Evolutionary conservation across 2,113 vertebrate species (phyloP).

Genomic region (Phalacrocorax carbo): DNA sequence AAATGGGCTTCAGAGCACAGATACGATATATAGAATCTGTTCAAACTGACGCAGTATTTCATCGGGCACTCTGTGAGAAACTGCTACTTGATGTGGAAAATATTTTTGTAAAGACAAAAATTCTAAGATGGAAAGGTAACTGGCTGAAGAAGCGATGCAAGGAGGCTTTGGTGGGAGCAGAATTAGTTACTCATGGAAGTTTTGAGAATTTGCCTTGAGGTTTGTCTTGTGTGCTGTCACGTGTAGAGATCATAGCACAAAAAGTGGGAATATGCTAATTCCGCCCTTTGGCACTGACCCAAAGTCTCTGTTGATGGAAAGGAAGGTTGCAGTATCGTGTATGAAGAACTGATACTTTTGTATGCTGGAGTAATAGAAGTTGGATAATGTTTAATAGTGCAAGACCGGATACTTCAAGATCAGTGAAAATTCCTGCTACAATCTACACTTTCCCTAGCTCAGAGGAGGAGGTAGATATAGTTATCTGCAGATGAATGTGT

Average conservation of each 20-base stretch:
- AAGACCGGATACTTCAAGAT: background rate
- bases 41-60: background rate
- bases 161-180: background rate
- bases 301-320: background rate
- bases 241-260: background rate
- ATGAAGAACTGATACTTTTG: background rate
- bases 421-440: background rate
- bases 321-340: background rate
- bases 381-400: background rate
- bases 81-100: background rate
- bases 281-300: background rate
- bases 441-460: background rate
- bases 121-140: background rate
- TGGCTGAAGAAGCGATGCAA: background rate
- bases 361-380: background rate
- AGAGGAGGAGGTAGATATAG: background rate
- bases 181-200: background rate
- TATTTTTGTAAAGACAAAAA: background rate
- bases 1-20: background rate
- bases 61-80: background rate
- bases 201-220: background rate
- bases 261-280: background rate
- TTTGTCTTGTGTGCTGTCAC: background rate
- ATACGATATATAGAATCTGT: background rate
- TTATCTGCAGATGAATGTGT: background rate